phyloP scores from a whole-genome alignment of 2,113 vertebrate genomes.

The Pedetes capensis region DNA sequence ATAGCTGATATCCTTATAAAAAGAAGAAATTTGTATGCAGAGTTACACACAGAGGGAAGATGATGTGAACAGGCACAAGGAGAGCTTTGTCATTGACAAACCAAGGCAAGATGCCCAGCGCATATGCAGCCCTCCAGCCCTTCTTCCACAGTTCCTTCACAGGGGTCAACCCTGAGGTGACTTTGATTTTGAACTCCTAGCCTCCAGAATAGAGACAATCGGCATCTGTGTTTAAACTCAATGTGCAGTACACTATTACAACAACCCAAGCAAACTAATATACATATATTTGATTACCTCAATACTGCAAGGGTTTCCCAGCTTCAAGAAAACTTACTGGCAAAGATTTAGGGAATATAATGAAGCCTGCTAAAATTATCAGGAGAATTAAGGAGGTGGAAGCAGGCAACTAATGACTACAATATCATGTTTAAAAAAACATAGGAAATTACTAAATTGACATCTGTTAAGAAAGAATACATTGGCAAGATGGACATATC shows the following conservation, averaged over 20 bases:
- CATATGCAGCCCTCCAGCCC: neutral
- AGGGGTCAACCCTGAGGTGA: neutral
- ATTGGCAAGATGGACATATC: neutral
- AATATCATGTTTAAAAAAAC: neutral
- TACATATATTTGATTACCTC: neutral
- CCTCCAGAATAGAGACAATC: neutral
- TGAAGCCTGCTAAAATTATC: neutral
- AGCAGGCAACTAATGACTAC: neutral
- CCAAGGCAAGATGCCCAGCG: neutral
- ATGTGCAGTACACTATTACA: neutral
- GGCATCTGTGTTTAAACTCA: neutral
- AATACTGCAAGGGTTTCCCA: neutral
- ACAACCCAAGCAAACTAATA: neutral
- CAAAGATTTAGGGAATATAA: neutral
- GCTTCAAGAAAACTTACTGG: neutral
- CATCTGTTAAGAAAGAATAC: neutral
- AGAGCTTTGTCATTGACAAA: neutral
- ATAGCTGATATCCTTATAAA: neutral
- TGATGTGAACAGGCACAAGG: neutral
- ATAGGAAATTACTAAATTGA: neutral
- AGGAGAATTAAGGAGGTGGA: neutral
- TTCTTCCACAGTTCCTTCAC: neutral
- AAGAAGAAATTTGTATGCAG: neutral
- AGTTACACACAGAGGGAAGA: neutral
- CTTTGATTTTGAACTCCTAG: neutral